These are phyloP conservation scores for Panorpa germanica DNA, from an alignment of 2,888 invertebrate species.

Conservation along the genomic window DNA sequence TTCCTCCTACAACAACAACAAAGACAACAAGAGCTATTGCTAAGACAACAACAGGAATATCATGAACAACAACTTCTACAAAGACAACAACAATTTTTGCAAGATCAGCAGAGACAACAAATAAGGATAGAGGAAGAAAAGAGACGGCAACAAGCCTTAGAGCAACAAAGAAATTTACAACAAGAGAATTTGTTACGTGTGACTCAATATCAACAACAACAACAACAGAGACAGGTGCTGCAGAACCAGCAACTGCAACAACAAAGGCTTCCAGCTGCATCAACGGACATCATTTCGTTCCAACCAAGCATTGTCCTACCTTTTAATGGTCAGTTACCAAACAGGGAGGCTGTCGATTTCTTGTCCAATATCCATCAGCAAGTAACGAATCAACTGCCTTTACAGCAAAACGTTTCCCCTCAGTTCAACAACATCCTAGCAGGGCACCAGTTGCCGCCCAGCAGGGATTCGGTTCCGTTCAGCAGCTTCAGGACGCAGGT, in stretches of 20 bases:
- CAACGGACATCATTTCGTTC: constrained; percentile 26
- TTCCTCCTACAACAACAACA: constrained; percentile 44
- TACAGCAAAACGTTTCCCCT: constrained; percentile 16
- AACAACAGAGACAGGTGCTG: constrained; percentile 21
- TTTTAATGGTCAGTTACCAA: constrained; percentile 33
- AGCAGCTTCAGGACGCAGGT: constrained; percentile 20
- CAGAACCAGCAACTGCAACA: constrained; percentile 16
- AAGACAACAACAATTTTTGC: constrained; percentile 12
- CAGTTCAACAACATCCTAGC: constrained; percentile 16
- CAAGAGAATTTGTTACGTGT: constrained; percentile 12
- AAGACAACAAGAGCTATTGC: constrained; percentile 45
- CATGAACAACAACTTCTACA: constrained; percentile 28
- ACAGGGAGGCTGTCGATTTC: constrained; percentile 31
- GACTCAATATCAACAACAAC: constrained; percentile 17
- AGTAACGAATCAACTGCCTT: constrained; percentile 11
- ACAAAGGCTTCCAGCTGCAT: constrained; percentile 16
- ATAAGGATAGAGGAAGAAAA: too few relatives aligned
- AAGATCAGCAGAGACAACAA: too few relatives aligned
- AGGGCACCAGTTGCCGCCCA: too few relatives aligned
- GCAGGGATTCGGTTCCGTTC: too few relatives aligned
- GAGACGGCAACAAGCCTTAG: constrained; percentile 15
- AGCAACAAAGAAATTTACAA: constrained; percentile 17
- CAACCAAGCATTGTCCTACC: constrained; percentile 28
- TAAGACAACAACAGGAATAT: constrained; percentile 41
- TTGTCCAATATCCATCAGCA: constrained; percentile 16